Evolutionary conservation across 2,888 invertebrate genomes (phyloP), one percentile per base, ranked within the genome.

Genomic region (Leucophora obtusa): DNA sequence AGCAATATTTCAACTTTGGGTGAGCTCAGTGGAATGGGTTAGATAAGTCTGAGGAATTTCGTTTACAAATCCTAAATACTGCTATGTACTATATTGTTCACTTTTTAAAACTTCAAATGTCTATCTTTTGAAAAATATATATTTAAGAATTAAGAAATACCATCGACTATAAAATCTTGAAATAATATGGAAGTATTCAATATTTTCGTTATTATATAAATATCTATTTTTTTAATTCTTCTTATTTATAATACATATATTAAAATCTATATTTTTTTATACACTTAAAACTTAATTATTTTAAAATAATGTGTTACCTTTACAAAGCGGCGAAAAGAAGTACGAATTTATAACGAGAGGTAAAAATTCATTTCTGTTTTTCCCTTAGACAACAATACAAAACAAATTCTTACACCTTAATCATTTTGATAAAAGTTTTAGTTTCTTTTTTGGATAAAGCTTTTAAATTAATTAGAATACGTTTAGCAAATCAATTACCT

Each of bases 241-340:
- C n/a, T n/a, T n/a, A n/a, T n/a, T n/a, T n/a, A n/a, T n/a, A n/a
- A 28, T 21, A 14, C 56, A 56, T 68, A 63, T 56, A 50, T 60
- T 72, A 51, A 71, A n/a, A 54, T 47, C 50, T 47, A 43, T 54
- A 58, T 21, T 24, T 35, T 33, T 56, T 47, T 28, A 43, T 18
- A 62, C 28, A 50, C 43, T 47, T 62, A 62, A 24, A 47, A 47
- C 43, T 24, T 60, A 60, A 47, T 56, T 58, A 59, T 79, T 74
- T 71, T 51, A 71, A 66, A 59, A 74, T 79, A 68, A 63, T 70
- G 75, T 82, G 83, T 83, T 83, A 83, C 83, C 83, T 83, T 83
- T 83, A 73, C 63, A 73, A 66, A 80, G 78, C 80, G 79, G 71
- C 53, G 71, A 62, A 62, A n/a, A 51, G 62, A 62, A 51, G 78